Conservation (phyloP, 2,888 invertebrate genomes). For the Cetonia aurata region DNA sequence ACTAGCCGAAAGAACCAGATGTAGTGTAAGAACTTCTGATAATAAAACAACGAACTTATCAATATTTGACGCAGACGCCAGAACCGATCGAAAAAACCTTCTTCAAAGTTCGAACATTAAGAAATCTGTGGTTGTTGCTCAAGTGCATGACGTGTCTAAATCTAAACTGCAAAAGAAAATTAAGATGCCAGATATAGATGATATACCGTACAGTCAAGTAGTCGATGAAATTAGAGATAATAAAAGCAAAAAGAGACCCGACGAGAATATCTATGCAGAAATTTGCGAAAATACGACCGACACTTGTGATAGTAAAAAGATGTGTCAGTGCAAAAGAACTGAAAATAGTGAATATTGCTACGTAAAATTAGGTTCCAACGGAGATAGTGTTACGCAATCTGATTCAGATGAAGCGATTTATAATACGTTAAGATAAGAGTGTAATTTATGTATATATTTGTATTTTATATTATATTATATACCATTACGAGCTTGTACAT, state of each 20-base stretch:
- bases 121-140: constrained; percentile 64
- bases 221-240: constrained; percentile 71
- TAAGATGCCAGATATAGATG: constrained; percentile 66
- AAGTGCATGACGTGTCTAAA: constrained; percentile 70
- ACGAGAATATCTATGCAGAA: constrained; percentile 80
- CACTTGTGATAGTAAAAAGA: constrained; percentile 56
- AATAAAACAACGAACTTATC: constrained; percentile 46
- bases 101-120: constrained; percentile 50
- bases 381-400: constrained; percentile 65
- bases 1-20: constrained; percentile 51
- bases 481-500: constrained; percentile 43
- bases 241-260: constrained; percentile 57
- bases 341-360: constrained; percentile 61
- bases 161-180: constrained; percentile 62
- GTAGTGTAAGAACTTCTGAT: constrained; percentile 50
- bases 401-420: constrained; percentile 65
- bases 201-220: constrained; percentile 78
- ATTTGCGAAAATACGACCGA: constrained; percentile 68
- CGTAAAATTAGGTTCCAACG: constrained; percentile 62
- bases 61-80: constrained; percentile 47
- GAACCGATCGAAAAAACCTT: constrained; percentile 40
- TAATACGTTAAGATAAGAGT: constrained; percentile 62
- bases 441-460: constrained; percentile 39
- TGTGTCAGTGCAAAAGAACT: constrained; percentile 57
- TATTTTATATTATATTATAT: constrained; percentile 37